phyloP scores from a whole-genome alignment of 2,888 invertebrate genomes.

The Aleiodes testaceus region DNA sequence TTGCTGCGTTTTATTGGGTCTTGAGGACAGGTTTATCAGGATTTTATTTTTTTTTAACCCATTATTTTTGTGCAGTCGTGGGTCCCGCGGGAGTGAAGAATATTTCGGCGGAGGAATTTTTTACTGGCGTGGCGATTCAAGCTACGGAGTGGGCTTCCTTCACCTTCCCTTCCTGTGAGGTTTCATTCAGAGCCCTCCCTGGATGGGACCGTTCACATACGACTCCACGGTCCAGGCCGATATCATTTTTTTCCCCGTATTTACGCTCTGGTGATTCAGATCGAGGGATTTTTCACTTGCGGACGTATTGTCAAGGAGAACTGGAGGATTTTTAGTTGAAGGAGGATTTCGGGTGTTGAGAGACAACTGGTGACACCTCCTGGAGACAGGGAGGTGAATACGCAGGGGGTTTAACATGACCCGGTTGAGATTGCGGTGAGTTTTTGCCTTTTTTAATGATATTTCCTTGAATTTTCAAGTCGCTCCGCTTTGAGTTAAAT shows the following conservation, averaged over 20 bases:
- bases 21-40: neutral
- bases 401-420: conserved; percentile 66
- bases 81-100: neutral
- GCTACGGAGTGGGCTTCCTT: conserved; percentile 48
- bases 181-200: conserved; percentile 70
- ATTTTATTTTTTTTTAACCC: too few species aligned
- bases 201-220: conserved; percentile 69
- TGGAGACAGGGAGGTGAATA: conserved; percentile 51
- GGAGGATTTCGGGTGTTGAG: conserved; percentile 44
- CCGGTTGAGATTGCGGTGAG: conserved; percentile 70
- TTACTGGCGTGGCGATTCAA: conserved; percentile 64
- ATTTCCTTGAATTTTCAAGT: too few species aligned
- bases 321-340: conserved; percentile 7
- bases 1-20: too few species aligned
- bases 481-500: conserved; percentile 22
- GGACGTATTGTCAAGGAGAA: neutral
- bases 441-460: conserved; percentile 45
- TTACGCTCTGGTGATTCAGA: too few species aligned
- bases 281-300: too few species aligned
- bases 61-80: conserved; percentile 29
- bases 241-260: conserved; percentile 39
- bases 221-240: conserved; percentile 65
- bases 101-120: conserved; percentile 67
- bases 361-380: conserved; percentile 47
- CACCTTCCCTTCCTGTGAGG: conserved; percentile 54